These are phyloP conservation scores for Gobio gobio DNA, from an alignment of 2,113 vertebrate genomes.

Conservation along the genomic window DNA sequence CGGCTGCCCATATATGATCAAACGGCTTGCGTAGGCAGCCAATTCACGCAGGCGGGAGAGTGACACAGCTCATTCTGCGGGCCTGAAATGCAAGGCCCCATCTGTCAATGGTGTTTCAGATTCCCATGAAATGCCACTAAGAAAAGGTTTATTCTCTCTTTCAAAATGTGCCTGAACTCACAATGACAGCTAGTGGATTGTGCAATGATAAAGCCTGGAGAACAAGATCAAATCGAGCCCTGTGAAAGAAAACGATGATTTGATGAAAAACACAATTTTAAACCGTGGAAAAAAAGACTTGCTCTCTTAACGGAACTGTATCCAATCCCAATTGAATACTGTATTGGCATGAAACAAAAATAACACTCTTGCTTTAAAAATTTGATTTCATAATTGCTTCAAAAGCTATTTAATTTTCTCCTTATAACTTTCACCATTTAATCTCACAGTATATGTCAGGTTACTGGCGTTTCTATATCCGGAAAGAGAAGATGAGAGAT, in stretches of 20 bases:
- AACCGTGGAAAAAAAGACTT: slow-evolving; percentile 21
- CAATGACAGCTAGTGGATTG: slow-evolving; percentile 34
- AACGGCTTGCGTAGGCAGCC: slow-evolving; percentile 51
- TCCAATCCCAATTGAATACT: slow-evolving; percentile 50
- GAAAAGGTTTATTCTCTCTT: slow-evolving; percentile 40
- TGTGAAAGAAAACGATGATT: slow-evolving; percentile 13
- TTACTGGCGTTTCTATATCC: slow-evolving; percentile 48
- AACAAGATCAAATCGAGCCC: slow-evolving; percentile 48
- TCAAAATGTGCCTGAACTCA: slow-evolving; percentile 45
- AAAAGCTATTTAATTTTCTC: slow-evolving; percentile 50
- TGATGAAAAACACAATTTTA: slow-evolving; percentile 47
- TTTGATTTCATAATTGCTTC: slow-evolving; percentile 55
- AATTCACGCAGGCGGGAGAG: slow-evolving; percentile 41
- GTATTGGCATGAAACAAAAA: slow-evolving; percentile 46
- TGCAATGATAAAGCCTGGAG: slow-evolving; percentile 41
- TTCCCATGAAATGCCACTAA: slow-evolving; percentile 46
- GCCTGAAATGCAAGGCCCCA: slow-evolving; percentile 52
- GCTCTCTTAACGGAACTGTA: slow-evolving; percentile 12
- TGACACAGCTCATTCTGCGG: slow-evolving; percentile 53
- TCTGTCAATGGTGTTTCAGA: slow-evolving; percentile 55
- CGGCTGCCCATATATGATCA: slow-evolving; percentile 34
- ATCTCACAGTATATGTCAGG: slow-evolving; percentile 43
- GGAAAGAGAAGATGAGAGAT: slow-evolving; percentile 32
- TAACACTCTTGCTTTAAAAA: slow-evolving; percentile 52
- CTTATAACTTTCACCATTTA: slow-evolving; percentile 40